These are phyloP conservation scores for Anodontia alba DNA, from an alignment of 2,888 invertebrate genomes.

Conservation along the genomic window DNA sequence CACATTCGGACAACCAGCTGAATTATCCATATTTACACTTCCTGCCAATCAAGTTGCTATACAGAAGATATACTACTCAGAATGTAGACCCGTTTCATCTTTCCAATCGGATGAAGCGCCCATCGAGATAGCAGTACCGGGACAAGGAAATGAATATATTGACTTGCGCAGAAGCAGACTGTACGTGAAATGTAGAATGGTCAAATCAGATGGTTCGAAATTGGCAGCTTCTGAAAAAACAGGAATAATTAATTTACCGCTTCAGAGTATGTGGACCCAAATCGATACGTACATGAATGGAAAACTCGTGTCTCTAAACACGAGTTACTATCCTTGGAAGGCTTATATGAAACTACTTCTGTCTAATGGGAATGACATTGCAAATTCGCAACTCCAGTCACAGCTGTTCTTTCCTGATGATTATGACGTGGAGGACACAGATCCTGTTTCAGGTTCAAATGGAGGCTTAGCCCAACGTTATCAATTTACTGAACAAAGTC, in stretches of 20 bases:
- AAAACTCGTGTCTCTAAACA: constrained; percentile 34
- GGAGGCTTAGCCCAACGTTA: constrained; percentile 22
- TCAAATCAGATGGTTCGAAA: constrained; percentile 23
- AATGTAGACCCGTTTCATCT: constrained; percentile 29
- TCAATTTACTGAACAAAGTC: constrained; percentile 13
- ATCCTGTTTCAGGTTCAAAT: constrained; percentile 20
- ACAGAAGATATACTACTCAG: constrained; percentile 27
- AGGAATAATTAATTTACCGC: constrained; percentile 22
- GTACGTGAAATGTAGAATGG: constrained; percentile 24
- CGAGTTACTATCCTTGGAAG: constrained; percentile 40
- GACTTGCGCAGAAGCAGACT: constrained; percentile 30
- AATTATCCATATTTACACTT: constrained; percentile 24
- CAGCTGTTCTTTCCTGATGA: constrained; percentile 19
- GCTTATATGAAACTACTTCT: constrained; percentile 31
- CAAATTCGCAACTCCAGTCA: constrained; percentile 27
- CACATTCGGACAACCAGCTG: background rate
- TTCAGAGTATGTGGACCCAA: constrained; percentile 39
- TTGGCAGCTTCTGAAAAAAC: constrained; percentile 23
- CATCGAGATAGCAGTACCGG: constrained; percentile 27
- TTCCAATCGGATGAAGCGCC: constrained; percentile 17
- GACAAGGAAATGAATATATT: constrained; percentile 35
- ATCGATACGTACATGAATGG: constrained; percentile 38
- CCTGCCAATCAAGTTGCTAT: constrained; percentile 33
- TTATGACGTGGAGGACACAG: constrained; percentile 15
- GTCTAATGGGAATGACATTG: constrained; percentile 12